Base-by-base conservation (phyloP, 2,797 vertebrate genomes). In the Paratrypauchen microcephalus region DNA sequence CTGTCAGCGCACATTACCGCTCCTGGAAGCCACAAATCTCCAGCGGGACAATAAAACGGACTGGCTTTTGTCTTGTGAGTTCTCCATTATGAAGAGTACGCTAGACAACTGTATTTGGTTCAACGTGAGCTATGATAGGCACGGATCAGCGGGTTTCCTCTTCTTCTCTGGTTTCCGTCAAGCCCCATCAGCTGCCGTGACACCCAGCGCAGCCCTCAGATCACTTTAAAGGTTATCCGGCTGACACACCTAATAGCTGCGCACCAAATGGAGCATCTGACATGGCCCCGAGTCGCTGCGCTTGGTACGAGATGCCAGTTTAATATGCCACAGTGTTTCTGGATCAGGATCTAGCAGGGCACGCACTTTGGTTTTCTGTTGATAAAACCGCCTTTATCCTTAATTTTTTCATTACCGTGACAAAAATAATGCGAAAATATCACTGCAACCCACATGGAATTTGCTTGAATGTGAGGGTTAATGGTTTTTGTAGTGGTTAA, bases 191-290 rank as follows among this genome's bases (percentile, higher is more conserved):
- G 85, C 70, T 76, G 26, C 1, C 71, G 85, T 90, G 88, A 91
- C 89, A 87, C 84, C 81, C 72, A 32, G 65, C 75, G 45, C 81
- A 78, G 83, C 77, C 82, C 83, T 86, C 79, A 79, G 83, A 89
- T 91, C 85, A 84, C 86, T 92, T 87, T 88, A 87, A 89, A 89
- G 83, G 83, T 93, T 93, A 92, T 89, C 88, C 87, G 91, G 88
- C 86, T 94, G 92, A 93, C 92, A 92, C 87, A 75, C 91, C 83
- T 87, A 87, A 90, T 90, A 84, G 76, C 81, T 70, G 75, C 86
- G 79, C 69, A 79, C 83, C 87, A 90, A 91, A 91, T 89, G 65
- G 81, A 89, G 74, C 81, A 11, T 64, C 78, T 88, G 82, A 88
- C 83, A 76, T 82, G 81, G 80, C 78, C 58, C 30, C 70, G 21